Evolutionary conservation across 2,888 invertebrate genomes (phyloP).

Genomic region (Phania funesta): DNA sequence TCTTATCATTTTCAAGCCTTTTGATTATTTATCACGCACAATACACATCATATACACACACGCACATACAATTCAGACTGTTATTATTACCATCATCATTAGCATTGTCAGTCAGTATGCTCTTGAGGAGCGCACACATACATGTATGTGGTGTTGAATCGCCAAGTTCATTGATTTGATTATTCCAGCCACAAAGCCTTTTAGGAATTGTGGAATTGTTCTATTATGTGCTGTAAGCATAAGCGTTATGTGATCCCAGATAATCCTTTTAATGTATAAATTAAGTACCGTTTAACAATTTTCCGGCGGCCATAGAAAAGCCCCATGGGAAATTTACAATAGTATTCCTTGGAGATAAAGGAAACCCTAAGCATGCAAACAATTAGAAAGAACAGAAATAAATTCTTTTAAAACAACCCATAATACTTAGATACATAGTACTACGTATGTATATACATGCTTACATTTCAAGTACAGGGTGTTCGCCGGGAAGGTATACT

Average conservation of each 20-base stretch:
- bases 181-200: constrained; percentile 52
- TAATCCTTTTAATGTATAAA: constrained; percentile 62
- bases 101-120: constrained; percentile 3
- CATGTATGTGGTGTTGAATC: constrained; percentile 14
- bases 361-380: constrained; percentile 30
- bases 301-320: constrained; percentile 70
- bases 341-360: constrained; percentile 45
- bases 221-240: constrained; percentile 33
- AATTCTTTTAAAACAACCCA: constrained; percentile 8
- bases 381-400: background rate
- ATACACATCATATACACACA: background rate
- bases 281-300: constrained; percentile 78
- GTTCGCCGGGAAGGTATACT: too few species aligned
- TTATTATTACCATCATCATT: constrained; percentile 48
- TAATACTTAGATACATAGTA: background rate
- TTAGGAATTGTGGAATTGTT: constrained; percentile 50
- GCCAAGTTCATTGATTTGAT: constrained; percentile 55
- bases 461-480: background rate
- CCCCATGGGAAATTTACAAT: constrained; percentile 62
- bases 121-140: background rate
- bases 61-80: background rate
- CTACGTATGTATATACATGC: background rate
- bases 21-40: constrained; percentile 39
- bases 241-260: constrained; percentile 53
- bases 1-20: constrained; percentile 22